These are phyloP conservation scores for Todus mexicanus DNA, from an alignment of 2,797 vertebrate species.

Conservation along the genomic window DNA sequence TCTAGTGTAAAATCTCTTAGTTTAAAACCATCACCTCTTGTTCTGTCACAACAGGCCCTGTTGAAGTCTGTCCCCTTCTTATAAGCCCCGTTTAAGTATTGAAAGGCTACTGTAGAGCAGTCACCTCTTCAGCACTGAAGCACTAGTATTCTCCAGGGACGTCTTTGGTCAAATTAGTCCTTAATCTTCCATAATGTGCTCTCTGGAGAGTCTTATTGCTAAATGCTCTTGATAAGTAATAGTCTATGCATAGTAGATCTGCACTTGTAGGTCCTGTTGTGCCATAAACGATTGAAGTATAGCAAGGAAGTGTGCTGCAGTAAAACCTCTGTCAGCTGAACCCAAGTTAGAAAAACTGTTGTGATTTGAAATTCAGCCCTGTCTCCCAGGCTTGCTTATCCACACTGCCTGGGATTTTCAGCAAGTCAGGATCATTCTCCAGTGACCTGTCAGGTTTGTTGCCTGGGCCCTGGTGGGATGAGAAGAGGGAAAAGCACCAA, in stretches of 20 bases:
- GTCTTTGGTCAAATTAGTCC: constrained; percentile 28
- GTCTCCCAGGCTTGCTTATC: background rate
- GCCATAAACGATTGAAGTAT: background rate
- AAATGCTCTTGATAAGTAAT: background rate
- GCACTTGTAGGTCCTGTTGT: background rate
- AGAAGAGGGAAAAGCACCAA: background rate
- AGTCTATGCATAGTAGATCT: background rate
- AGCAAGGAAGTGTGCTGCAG: background rate
- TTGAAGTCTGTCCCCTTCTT: background rate
- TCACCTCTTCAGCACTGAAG: background rate
- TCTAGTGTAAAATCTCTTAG: background rate
- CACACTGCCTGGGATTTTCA: background rate
- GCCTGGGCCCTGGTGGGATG: background rate
- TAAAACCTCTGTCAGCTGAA: background rate
- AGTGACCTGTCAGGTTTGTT: accelerated
- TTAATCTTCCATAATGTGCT: background rate
- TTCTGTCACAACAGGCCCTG: background rate
- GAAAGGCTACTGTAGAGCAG: background rate
- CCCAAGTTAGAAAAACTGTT: background rate
- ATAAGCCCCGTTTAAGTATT: background rate
- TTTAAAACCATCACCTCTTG: background rate
- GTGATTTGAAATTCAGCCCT: accelerated
- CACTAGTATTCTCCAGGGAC: background rate
- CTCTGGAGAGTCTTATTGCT: constrained; percentile 14
- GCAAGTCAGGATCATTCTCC: background rate